phyloP scores from a whole-genome alignment of 2,888 invertebrate species.

The Nycteola revayana region DNA sequence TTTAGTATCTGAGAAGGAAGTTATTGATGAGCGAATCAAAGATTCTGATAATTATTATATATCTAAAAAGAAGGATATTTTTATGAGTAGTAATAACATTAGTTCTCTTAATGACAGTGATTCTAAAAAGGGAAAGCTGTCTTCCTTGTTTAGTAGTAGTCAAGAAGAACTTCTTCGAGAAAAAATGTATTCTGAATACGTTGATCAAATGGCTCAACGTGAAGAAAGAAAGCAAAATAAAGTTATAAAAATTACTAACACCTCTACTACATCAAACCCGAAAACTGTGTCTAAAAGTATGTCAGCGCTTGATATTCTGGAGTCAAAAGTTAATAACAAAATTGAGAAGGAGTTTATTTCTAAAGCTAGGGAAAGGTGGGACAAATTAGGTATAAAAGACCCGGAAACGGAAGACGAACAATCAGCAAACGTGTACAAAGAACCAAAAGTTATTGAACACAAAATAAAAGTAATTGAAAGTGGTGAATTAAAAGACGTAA shows the following conservation, averaged over 20 bases:
- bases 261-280: constrained; percentile 42
- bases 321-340: constrained; percentile 71
- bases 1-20: constrained; percentile 61
- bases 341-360: constrained; percentile 90
- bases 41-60: constrained; percentile 60
- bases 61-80: constrained; percentile 72
- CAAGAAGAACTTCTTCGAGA: constrained; percentile 89
- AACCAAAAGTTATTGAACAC: constrained; percentile 70
- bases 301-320: constrained; percentile 55
- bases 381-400: constrained; percentile 86
- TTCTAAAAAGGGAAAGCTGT: constrained; percentile 44
- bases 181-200: constrained; percentile 93
- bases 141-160: constrained; percentile 78
- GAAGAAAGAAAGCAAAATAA: constrained; percentile 90
- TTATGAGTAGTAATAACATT: constrained; percentile 29
- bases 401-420: constrained; percentile 84
- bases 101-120: constrained; percentile 7
- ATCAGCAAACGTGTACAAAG: constrained; percentile 53
- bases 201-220: constrained; percentile 88
- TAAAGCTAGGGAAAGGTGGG: constrained; percentile 87
- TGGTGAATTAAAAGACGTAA: constrained; percentile 81
- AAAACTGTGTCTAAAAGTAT: constrained; percentile 61
- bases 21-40: constrained; percentile 36
- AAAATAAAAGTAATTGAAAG: constrained; percentile 86
- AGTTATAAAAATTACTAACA: constrained; percentile 89